These are phyloP conservation scores for Hermodice carunculata DNA, from an alignment of 2,888 invertebrate species.

Conservation along the genomic window DNA sequence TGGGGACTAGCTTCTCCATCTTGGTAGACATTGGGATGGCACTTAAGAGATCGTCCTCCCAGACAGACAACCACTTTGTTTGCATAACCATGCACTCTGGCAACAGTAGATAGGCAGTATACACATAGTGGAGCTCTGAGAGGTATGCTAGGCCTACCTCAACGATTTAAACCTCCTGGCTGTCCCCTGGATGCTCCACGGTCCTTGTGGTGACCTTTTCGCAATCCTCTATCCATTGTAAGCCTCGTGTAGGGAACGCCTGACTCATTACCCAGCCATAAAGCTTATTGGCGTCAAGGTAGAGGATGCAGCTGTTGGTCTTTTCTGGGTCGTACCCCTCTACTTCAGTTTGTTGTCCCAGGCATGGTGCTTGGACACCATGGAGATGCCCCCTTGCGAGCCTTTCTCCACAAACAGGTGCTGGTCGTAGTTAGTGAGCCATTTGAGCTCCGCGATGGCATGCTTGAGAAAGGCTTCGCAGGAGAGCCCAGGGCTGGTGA, in stretches of 20 bases:
- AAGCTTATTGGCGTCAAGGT: slow-evolving; percentile 48
- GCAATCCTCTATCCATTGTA: slow-evolving; percentile 46
- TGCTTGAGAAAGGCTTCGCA: slow-evolving; percentile 53
- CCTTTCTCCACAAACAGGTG: slow-evolving; percentile 36
- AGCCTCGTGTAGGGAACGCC: slow-evolving; percentile 44
- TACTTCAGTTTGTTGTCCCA: slow-evolving; percentile 48
- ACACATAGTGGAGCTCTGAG: no score
- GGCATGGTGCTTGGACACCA: slow-evolving; percentile 40
- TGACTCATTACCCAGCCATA: slow-evolving; percentile 52
- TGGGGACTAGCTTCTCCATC: no score
- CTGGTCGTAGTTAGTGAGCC: slow-evolving; percentile 46
- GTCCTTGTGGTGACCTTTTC: no score
- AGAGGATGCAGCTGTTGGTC: slow-evolving; percentile 34
- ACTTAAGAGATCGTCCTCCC: no score
- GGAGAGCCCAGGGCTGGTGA: slow-evolving; percentile 49
- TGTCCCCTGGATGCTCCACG: no score
- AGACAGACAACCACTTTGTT: no score
- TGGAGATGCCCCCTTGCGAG: slow-evolving; percentile 15
- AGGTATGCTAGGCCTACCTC: no score
- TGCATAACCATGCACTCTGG: no score
- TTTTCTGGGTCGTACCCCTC: slow-evolving; percentile 27
- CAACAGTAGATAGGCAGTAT: no score
- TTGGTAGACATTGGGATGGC: no score
- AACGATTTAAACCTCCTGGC: no score
- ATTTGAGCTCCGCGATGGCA: slow-evolving; percentile 42